Evolutionary conservation across 2,113 vertebrate species (phyloP).

Genomic region (Amblyornis subalaris): DNA sequence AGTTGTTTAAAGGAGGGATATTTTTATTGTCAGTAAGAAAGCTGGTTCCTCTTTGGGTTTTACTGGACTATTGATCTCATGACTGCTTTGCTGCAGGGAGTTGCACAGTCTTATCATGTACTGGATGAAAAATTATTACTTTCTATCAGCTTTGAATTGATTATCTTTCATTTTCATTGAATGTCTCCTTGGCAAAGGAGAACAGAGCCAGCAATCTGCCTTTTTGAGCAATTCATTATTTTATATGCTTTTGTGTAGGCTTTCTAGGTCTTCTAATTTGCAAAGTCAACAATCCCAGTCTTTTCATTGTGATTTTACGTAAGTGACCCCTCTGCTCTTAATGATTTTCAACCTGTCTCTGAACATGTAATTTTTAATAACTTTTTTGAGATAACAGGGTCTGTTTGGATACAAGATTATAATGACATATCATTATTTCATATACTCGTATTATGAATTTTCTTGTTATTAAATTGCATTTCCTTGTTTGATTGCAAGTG

Average conservation of each 20-base stretch:
- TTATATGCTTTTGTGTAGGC: conserved; percentile 4
- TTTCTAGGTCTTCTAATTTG: conserved; percentile 42
- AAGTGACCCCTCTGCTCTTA: conserved; percentile 10
- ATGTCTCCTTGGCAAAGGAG: conserved; percentile 43
- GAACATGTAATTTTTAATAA: conserved; percentile 23
- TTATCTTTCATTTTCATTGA: conserved; percentile 57
- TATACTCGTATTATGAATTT: background rate
- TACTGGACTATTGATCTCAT: conserved; percentile 21
- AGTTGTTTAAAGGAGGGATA: background rate
- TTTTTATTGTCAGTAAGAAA: conserved; percentile 8
- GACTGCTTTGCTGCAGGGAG: background rate
- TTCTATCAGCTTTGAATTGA: conserved; percentile 59
- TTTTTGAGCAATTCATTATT: conserved; percentile 46
- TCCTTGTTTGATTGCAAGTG: conserved; percentile 14
- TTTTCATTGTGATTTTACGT: conserved; percentile 3
- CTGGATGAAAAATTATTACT: conserved; percentile 42
- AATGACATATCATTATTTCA: conserved; percentile 17
- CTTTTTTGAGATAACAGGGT: background rate
- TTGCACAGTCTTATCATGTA: conserved; percentile 23
- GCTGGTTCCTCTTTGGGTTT: background rate
- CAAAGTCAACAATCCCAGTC: conserved; percentile 42
- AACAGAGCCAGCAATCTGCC: conserved; percentile 8
- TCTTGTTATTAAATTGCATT: conserved; percentile 9
- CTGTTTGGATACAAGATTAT: background rate
- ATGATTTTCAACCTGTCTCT: conserved; percentile 14